Evolutionary conservation across 1,140 invertebrate species (phyloP), one percentile per base, ranked within the genome.

Genomic region (Sminthurinus signatus): DNA sequence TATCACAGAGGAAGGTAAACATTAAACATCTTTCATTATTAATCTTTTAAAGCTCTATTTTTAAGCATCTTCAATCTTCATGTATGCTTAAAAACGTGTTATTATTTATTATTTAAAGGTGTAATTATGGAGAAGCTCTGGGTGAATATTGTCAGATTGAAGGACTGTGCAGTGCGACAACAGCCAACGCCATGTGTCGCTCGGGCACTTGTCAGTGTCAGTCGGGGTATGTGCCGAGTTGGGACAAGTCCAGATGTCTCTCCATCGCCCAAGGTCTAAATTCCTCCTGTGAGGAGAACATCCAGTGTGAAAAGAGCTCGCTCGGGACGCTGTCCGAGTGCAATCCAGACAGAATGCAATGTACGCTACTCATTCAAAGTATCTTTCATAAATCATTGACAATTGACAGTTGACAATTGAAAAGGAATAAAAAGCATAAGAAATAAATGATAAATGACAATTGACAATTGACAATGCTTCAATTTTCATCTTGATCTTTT

Each of bases 61-160:
- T n/a, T n/a, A n/a, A n/a, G n/a, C n/a, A n/a, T n/a, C n/a, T n/a
- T n/a, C n/a, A n/a, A n/a, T n/a, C n/a, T n/a, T n/a, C n/a, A n/a
- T n/a, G n/a, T n/a, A n/a, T n/a, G n/a, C n/a, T n/a, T n/a, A n/a
- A n/a, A n/a, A n/a, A n/a, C n/a, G n/a, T n/a, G n/a, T n/a, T n/a
- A n/a, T n/a, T n/a, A n/a, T 4, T 52, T 27, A n/a, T 31, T 15
- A 52, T 28, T 52, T 28, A 46, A n/a, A 72, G 70, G 42, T 69
- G 67, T 23, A 65, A 65, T 28, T 69, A 69, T 28, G 67, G 67
- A 5, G 67, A 69, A 59, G 36, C 43, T 15, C 27, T 69, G 23
- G 70, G 70, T 14, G 70, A 72, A n/a, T 69, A 54, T 44, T 72
- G 70, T 63, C 70, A 69, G 65, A 72, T 72, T 32, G 70, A 72